Base-by-base conservation (phyloP, 2,797 vertebrate species). In the Manis javanica region DNA sequence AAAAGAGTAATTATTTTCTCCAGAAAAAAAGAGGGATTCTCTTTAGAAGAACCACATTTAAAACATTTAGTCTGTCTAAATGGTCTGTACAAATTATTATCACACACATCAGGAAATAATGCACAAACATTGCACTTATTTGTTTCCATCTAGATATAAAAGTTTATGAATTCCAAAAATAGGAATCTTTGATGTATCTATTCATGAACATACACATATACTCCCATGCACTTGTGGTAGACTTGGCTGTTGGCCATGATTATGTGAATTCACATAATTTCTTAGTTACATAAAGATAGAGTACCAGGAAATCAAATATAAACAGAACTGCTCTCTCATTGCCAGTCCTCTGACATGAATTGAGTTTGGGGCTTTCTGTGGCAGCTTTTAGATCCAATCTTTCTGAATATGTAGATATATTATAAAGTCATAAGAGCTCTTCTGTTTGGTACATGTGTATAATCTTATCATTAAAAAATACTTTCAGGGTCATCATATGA, bases 81-180 rank as follows among this genome's bases (percentile, higher is more conserved):
- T 91, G 26, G 59, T 84, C 34, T 88, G 77, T 59, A 51, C 23
- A 94, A 86, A 95, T 77, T 90, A 93, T 63, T 77, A 82, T 61
- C n/a, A 63, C 46, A 66, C n/a, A 90, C 49, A 92, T 75, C 75
- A 96, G 79, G 79, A 94, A 85, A 79, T 64, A 96, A 93, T n/a
- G n/a, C 21, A 71, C 37, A 66, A 87, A 79, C n/a, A 87, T 15
- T 72, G 23, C 11, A 49, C 16, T 89, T 91, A 26, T 79, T 91
- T 81, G 57, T 87, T 90, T 91, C 79, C 92, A 29, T 61, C 51
- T 95, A 94, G 57, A 69, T 46, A 94, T 79, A 69, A 96, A 96
- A 64, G 61, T 93, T 94, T 91, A 85, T 93, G 49, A 95, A 92
- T 64, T 83, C 96, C 37, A 85, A 97, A 97, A 66, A 78, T 74